Evolutionary conservation across 1,140 invertebrate species (phyloP), one percentile per base, ranked within the genome.

Genomic region (Bombus breviceps): DNA sequence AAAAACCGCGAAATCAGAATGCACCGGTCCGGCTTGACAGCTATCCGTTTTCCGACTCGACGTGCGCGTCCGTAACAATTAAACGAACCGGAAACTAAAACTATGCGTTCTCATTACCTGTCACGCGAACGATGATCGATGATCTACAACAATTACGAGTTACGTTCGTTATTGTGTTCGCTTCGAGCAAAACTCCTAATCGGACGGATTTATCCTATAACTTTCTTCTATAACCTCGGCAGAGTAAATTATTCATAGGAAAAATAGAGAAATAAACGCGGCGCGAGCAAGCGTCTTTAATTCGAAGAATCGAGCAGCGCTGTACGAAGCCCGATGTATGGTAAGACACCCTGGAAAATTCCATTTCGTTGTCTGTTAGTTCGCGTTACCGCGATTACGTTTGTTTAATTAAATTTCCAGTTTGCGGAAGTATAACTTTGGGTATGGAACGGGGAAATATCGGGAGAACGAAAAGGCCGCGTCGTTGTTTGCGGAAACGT

Each of bases 71-170:
- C 78, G 78, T 85, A 85, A 81, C 69, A 85, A 85, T 81, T 85
- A 81, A 64, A 85, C 69, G 77, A 81, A 85, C 76, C 78, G 57
- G 77, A 62, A 71, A 71, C 77, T 85, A 80, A 71, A 85, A 72
- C 84, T 81, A 75, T 69, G 71, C 78, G 74, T 81, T 75, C 84
- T 85, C 59, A 85, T 85, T 74, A 81, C 3, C 69, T 12, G 78
- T 28, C 68, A 25, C 68, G 68, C 53, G 39, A 79, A 84, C 76
- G 77, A 85, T 85, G 83, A 85, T 85, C 83, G 83, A 85, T 64
- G 39, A 47, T 62, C 77, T 25, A 12, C 34, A 39, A 59, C 53
- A 71, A 85, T 85, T 85, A 85, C 34, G 15, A 37, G 77, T 2
- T 12, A 59, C 53, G 76, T 72, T 53, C 39, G 47, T 62, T 69